Evolutionary conservation across 2,888 invertebrate genomes (phyloP).

Genomic region (Spatulosminthurus flaviceps): DNA sequence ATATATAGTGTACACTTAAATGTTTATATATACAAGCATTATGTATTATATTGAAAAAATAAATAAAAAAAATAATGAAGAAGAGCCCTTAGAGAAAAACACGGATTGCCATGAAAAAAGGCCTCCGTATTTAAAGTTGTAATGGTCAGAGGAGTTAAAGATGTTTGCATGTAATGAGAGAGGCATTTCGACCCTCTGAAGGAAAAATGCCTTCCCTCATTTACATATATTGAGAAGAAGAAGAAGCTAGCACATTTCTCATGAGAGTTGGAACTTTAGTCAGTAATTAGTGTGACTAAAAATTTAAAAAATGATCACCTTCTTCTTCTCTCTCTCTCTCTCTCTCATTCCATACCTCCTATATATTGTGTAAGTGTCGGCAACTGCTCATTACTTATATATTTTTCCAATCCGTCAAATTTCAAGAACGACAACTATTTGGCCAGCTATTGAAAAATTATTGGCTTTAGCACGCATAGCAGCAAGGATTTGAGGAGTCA

Average conservation of each 20-base stretch:
- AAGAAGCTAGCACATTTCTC: conserved; percentile 8
- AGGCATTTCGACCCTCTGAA: not conserved
- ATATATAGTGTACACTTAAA: too few relatives aligned
- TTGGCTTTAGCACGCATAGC: not conserved
- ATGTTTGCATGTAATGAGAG: too few relatives aligned
- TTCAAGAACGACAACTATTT: conserved; percentile 13
- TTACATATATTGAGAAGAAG: not conserved
- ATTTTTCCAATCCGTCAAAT: conserved; percentile 11
- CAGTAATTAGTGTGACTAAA: conserved; percentile 10
- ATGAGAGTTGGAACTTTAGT: not conserved
- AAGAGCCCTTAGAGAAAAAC: too few relatives aligned
- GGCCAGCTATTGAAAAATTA: conserved; percentile 3
- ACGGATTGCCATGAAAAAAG: too few relatives aligned
- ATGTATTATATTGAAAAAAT: too few relatives aligned
- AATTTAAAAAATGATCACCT: conserved; percentile 1
- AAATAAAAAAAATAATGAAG: too few relatives aligned
- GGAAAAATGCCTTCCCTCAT: not conserved
- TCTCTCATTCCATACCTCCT: not conserved
- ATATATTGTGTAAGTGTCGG: not conserved
- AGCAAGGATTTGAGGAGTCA: not conserved
- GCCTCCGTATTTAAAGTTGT: too few relatives aligned
- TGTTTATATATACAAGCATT: too few relatives aligned
- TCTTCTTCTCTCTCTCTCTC: not conserved
- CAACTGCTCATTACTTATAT: not conserved
- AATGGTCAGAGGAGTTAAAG: too few relatives aligned